Percentiles rank a stretch among this genome's conserved stretches.
These are phyloP conservation scores for Melanostoma mellinum DNA, from an alignment of 2,888 invertebrate species.

Conservation along the genomic window DNA sequence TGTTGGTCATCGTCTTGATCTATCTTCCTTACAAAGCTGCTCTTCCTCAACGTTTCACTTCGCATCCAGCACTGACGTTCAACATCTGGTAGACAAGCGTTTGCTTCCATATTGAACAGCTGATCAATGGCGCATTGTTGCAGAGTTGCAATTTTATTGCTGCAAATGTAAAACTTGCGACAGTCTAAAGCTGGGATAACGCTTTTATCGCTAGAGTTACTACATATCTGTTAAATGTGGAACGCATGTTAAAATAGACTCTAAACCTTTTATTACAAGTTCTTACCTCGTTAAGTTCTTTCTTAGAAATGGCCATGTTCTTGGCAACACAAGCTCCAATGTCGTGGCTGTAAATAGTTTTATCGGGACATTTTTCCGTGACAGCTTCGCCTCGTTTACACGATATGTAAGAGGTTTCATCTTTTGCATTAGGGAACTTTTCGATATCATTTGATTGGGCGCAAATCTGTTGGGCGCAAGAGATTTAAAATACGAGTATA, in stretches of 20 bases:
- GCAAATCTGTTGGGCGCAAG: constrained; percentile 36
- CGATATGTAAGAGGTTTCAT: constrained; percentile 20
- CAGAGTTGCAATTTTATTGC: constrained; percentile 34
- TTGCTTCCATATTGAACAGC: constrained; percentile 72
- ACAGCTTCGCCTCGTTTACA: constrained; percentile 44
- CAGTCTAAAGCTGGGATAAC: constrained; percentile 57
- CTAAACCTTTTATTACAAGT: not conserved
- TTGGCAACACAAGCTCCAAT: constrained; percentile 53
- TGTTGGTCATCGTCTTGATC: constrained; percentile 50
- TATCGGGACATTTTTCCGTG: constrained; percentile 45
- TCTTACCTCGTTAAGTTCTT: constrained; percentile 48
- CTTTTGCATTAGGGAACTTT: constrained; percentile 54
- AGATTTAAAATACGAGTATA: too few species aligned
- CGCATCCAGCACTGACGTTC: constrained; percentile 59
- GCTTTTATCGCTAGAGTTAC: constrained; percentile 31
- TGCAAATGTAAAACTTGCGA: constrained; percentile 65
- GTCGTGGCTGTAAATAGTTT: constrained; percentile 53
- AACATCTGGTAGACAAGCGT: constrained; percentile 74
- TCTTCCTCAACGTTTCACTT: constrained; percentile 57
- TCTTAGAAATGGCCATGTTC: constrained; percentile 37
- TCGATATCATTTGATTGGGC: constrained; percentile 50
- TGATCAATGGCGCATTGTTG: constrained; percentile 74
- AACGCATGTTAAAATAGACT: too few species aligned
- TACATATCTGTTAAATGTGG: constrained; percentile 41
- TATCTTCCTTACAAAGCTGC: constrained; percentile 59